Percentiles rank a stretch among this genome's conserved stretches.
phyloP scores from a whole-genome alignment of 2,888 invertebrate species.

The Caenorhabditis plicata region DNA sequence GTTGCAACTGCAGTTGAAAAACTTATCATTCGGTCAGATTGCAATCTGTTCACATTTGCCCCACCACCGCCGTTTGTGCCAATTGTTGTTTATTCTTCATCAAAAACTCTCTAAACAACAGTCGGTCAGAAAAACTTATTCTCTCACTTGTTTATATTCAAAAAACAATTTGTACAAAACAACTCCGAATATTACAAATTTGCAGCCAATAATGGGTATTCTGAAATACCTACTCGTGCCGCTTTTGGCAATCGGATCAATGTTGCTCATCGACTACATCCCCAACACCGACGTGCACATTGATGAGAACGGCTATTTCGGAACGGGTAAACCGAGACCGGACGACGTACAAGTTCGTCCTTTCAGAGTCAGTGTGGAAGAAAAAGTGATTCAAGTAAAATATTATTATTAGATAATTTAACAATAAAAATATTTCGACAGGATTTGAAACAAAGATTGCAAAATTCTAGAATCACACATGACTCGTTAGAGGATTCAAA shows the following conservation, averaged over 20 bases:
- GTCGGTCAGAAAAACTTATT: too few species aligned
- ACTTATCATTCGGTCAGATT: too few species aligned
- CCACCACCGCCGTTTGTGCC: too few species aligned
- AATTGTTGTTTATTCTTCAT: too few species aligned
- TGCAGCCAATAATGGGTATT: slow-evolving; percentile 25
- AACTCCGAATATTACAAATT: too few species aligned
- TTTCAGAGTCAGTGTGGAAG: slow-evolving; percentile 50
- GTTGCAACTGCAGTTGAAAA: too few species aligned
- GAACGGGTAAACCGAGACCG: slow-evolving; percentile 33
- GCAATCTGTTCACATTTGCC: too few species aligned
- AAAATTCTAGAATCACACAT: slow-evolving; percentile 63
- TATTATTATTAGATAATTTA: neutral
- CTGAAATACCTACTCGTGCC: slow-evolving; percentile 15
- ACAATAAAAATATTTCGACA: neutral
- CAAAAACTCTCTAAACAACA: too few species aligned
- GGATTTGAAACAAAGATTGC: slow-evolving; percentile 69
- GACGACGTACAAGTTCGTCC: slow-evolving; percentile 49
- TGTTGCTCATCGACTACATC: slow-evolving; percentile 8
- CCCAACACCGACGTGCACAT: slow-evolving; percentile 21
- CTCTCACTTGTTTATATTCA: too few species aligned
- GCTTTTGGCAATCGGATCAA: slow-evolving; percentile 15
- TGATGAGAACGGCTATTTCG: slow-evolving; percentile 51
- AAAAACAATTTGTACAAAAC: too few species aligned
- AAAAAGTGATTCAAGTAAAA: slow-evolving; percentile 36
- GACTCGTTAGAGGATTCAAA: slow-evolving; percentile 66